These are phyloP conservation scores for Cetoscarus ocellatus DNA, from an alignment of 2,797 vertebrate species.

Conservation along the genomic window DNA sequence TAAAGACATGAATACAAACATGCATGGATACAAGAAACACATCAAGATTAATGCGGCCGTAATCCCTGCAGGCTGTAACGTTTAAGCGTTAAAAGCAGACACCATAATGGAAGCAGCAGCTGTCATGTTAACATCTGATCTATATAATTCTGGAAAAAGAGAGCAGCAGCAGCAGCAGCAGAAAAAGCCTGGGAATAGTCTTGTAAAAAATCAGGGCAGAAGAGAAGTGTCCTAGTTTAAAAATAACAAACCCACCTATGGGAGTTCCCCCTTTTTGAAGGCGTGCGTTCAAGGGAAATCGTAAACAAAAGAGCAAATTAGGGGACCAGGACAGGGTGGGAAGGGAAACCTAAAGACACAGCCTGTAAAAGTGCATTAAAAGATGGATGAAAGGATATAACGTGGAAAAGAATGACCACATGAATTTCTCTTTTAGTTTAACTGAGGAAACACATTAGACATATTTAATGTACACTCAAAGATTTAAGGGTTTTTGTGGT, in stretches of 20 bases:
- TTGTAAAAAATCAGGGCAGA: constrained; percentile 28
- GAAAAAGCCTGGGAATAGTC: constrained; percentile 30
- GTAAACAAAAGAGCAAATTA: constrained; percentile 69
- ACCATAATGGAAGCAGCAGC: constrained; percentile 28
- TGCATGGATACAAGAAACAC: not conserved
- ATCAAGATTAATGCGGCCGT: constrained; percentile 1
- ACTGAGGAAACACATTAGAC: constrained; percentile 41
- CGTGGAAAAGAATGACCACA: constrained; percentile 37
- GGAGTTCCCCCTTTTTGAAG: constrained; percentile 60
- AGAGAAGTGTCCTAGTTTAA: constrained; percentile 47
- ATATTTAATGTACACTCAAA: constrained; percentile 36
- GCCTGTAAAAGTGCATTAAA: constrained; percentile 39
- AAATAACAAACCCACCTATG: constrained; percentile 76
- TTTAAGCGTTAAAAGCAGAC: constrained; percentile 10
- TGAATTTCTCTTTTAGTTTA: constrained; percentile 27
- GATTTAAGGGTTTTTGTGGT: constrained; percentile 39
- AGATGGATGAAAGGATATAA: constrained; percentile 32
- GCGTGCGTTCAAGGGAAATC: constrained; percentile 53
- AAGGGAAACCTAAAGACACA: constrained; percentile 58
- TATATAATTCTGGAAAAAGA: constrained; percentile 1
- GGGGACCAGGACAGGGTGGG: constrained; percentile 59
- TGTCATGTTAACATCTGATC: not conserved
- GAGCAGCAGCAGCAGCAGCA: constrained; percentile 18
- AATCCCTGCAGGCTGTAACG: constrained; percentile 2
- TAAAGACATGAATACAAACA: not conserved